Percentiles rank a stretch among this genome's conserved stretches.
These are phyloP conservation scores for Microcebus lehilahytsara DNA, from an alignment of 2,113 vertebrate species.

Conservation along the genomic window DNA sequence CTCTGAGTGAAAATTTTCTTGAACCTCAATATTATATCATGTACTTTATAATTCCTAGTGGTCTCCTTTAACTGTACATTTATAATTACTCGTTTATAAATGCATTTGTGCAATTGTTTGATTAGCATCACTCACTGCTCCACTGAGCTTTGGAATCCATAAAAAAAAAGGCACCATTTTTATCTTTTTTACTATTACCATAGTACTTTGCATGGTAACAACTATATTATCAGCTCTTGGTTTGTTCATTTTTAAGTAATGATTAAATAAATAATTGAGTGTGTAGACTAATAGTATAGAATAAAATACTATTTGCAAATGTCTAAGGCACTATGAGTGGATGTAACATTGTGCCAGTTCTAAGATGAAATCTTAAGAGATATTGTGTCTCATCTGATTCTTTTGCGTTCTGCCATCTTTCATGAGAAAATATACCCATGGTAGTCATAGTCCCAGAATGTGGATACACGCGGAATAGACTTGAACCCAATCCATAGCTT, in stretches of 20 bases:
- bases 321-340: neutral
- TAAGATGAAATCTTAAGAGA: rapidly evolving
- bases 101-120: neutral
- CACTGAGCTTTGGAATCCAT: neutral
- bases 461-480: neutral
- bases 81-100: neutral
- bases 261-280: neutral
- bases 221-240: neutral
- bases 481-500: neutral
- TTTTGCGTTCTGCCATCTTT: neutral
- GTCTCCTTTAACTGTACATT: neutral
- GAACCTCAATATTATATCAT: neutral
- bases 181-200: neutral
- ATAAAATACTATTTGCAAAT: neutral
- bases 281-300: neutral
- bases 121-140: neutral
- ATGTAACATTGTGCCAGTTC: neutral
- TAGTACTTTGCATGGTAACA: neutral
- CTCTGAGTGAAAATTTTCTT: neutral
- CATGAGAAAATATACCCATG: rapidly evolving
- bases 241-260: neutral
- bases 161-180: neutral
- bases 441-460: neutral
- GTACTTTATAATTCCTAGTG: neutral
- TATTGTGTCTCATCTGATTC: neutral